Conservation (phyloP, 92 coral and sea anemone species). For the Porites cylindrica region DNA sequence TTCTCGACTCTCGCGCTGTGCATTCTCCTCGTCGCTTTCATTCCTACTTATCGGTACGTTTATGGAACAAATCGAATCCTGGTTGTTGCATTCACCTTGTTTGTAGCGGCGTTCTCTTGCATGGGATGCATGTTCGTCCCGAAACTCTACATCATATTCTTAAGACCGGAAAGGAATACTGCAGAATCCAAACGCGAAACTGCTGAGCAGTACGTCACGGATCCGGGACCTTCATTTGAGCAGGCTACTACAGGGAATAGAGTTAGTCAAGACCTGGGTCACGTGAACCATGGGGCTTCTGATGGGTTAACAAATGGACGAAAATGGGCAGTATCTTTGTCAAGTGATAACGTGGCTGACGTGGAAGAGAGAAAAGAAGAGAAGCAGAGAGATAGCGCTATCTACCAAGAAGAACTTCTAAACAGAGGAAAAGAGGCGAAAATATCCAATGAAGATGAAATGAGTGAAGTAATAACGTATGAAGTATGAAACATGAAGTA, state of each 20-base stretch:
- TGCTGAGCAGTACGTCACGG: not conserved
- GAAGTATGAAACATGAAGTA: not conserved
- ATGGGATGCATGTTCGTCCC: slow-evolving; percentile 91
- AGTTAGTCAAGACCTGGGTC: slow-evolving; percentile 23
- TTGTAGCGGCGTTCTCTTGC: slow-evolving; percentile 83
- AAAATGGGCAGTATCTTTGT: not conserved
- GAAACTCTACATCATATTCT: slow-evolving; percentile 81
- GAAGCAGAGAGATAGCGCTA: not conserved
- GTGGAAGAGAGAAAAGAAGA: not conserved
- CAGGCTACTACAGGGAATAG: slow-evolving; percentile 12
- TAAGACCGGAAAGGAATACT: slow-evolving; percentile 75
- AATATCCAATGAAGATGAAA: slow-evolving; percentile 13
- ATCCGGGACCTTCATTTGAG: slow-evolving; percentile 6
- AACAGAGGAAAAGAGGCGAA: not conserved
- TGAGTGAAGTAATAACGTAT: slow-evolving; percentile 32
- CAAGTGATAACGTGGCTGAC: slow-evolving; percentile 6
- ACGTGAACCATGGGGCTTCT: slow-evolving; percentile 22
- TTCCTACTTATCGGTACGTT: slow-evolving; percentile 95
- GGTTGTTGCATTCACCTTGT: slow-evolving; percentile 81
- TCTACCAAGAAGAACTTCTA: not conserved
- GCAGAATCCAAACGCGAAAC: slow-evolving; percentile 19
- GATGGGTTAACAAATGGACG: slow-evolving; percentile 1
- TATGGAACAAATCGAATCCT: slow-evolving; percentile 83
- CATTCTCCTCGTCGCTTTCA: slow-evolving; percentile 87
- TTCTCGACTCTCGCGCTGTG: slow-evolving; percentile 93